Conservation (phyloP, 2,113 vertebrate species). For the Halichoerus grypus region DNA sequence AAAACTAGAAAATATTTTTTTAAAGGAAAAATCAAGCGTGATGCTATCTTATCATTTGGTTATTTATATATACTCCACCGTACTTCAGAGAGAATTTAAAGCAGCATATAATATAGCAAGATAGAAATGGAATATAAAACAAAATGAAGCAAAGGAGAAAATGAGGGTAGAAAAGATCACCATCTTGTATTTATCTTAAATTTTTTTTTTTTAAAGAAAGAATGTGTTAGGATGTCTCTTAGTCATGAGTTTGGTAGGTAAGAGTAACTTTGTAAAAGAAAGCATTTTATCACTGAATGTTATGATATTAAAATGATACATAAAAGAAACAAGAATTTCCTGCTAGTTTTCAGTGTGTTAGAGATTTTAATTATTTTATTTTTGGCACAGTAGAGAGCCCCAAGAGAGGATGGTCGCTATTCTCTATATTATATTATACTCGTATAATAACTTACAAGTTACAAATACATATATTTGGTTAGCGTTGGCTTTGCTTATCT, state of each 20-base stretch:
- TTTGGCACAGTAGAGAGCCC: not conserved
- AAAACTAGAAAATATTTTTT: constrained; percentile 46
- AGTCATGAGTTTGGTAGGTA: not conserved
- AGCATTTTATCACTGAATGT: not conserved
- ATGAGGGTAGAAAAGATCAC: not conserved
- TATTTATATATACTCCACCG: not conserved
- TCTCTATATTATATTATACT: constrained; percentile 25
- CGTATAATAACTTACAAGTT: not conserved
- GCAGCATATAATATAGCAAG: not conserved
- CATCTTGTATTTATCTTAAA: not conserved
- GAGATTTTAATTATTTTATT: constrained; percentile 52
- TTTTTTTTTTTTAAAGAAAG: constrained; percentile 5
- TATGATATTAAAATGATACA: constrained; percentile 35
- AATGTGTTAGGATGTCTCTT: not conserved
- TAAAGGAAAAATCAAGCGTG: constrained; percentile 14
- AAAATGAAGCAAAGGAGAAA: constrained; percentile 41
- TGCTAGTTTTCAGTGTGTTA: constrained; percentile 29
- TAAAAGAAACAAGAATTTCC: not conserved
- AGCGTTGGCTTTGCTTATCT: not conserved
- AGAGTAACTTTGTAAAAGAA: constrained; percentile 42
- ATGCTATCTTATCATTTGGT: constrained; percentile 4
- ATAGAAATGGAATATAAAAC: not conserved
- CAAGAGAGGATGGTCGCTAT: not conserved
- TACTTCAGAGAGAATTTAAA: constrained; percentile 17
- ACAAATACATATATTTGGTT: not conserved